Evolutionary conservation across 2,888 invertebrate genomes (phyloP), one percentile per base, ranked within the genome.

Genomic region (Adelphocoris suturalis): DNA sequence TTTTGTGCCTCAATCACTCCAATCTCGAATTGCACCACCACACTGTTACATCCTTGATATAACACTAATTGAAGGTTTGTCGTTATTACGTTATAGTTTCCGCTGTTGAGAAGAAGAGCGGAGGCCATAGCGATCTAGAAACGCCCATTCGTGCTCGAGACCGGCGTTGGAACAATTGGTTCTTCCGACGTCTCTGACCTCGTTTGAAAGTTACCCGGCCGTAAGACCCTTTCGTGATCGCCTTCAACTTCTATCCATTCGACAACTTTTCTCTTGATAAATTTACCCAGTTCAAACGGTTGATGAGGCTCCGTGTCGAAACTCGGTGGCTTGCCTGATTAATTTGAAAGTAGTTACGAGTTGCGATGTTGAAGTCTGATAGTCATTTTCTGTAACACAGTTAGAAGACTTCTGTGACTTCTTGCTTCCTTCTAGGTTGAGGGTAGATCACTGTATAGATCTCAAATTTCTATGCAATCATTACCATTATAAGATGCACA

Each of bases 181-280:
- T 68, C 68, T 23, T 68, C 68, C 68, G 68, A 68, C 27, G 68
- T 68, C 68, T 68, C 23, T 68, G 68, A 68, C 68, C 68, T 68
- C 68, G 68, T 78, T 78, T 14, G 78, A 78, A 78, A 78, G n/a
- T 78, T 78, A 16, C 12, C 75, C 23, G 28, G 46, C 37, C 78
- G 46, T 19, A 78, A 78, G 27, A 68, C 68, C 78, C 78, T 78
- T 78, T 46, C 78, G 78, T 78, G 78, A 78, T 78, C 78, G 19
- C 68, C 68, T 68, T 46, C 47, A 78, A 78, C 78, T 78, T 78
- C 47, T 78, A 78, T 78, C 19, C 78, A 46, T 78, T 47, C 37
- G 78, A 37, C 47, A 78, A 37, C 78, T 78, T 78, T 78, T 78
- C 46, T 78, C 78, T 37, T 78, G 78, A 78, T 78, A 68, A 68